These are phyloP conservation scores for Tenualosa thibaudeaui DNA, from an alignment of 2,797 vertebrate genomes.

Conservation along the genomic window DNA sequence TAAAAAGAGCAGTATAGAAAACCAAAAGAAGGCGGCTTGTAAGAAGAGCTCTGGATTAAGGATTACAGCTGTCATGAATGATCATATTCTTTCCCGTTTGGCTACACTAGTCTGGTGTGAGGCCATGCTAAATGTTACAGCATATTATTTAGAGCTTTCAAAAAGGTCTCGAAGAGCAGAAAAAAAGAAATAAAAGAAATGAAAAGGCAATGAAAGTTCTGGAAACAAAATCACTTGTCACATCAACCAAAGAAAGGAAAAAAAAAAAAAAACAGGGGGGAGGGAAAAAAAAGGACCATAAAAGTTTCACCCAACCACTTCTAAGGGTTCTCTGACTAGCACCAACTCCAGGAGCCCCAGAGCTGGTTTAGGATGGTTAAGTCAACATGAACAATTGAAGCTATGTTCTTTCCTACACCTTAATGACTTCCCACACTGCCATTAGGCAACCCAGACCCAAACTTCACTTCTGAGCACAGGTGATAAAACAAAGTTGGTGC, in stretches of 20 bases:
- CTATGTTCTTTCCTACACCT: conserved; percentile 72
- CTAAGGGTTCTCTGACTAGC: conserved; percentile 82
- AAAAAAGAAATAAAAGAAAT: conserved; percentile 83
- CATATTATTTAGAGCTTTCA: conserved; percentile 94
- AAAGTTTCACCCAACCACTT: conserved; percentile 80
- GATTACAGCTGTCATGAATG: conserved; percentile 83
- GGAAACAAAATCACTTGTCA: conserved; percentile 95
- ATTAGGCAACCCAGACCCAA: conserved; percentile 82
- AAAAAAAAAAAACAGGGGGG: conserved; percentile 72
- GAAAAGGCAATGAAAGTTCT: conserved; percentile 94
- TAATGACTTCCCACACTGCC: conserved; percentile 84
- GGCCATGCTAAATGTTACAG: conserved; percentile 99
- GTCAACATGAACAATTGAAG: conserved; percentile 83
- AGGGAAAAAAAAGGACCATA: background rate
- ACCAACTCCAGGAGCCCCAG: conserved; percentile 83
- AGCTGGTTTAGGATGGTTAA: conserved; percentile 86
- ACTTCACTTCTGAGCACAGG: conserved; percentile 90
- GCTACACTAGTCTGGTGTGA: conserved; percentile 98
- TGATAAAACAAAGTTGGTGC: conserved; percentile 88
- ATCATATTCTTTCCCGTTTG: conserved; percentile 77
- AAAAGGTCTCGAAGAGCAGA: conserved; percentile 91
- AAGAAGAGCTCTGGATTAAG: conserved; percentile 82
- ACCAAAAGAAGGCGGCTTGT: conserved; percentile 76
- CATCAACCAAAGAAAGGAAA: conserved; percentile 88
- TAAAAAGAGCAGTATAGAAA: conserved; percentile 60